phyloP scores from a whole-genome alignment of 2,797 vertebrate genomes.

The Loriculus beryllinus region DNA sequence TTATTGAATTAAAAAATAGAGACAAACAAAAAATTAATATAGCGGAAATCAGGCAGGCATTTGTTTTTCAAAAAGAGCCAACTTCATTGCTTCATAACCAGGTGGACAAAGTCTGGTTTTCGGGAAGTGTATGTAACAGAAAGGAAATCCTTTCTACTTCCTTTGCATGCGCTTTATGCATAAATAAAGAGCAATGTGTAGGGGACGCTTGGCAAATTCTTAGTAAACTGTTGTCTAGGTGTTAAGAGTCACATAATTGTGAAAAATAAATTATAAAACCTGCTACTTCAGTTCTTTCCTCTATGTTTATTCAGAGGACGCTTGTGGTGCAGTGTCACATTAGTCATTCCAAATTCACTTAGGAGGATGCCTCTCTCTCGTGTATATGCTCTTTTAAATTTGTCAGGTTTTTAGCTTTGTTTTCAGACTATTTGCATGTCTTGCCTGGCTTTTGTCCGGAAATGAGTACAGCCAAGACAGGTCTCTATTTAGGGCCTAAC shows the following conservation, averaged over 20 bases:
- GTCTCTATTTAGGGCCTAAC: conserved; percentile 16
- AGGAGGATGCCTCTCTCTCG: background rate
- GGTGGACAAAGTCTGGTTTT: conserved; percentile 40
- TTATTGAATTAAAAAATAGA: background rate
- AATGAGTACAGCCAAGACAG: background rate
- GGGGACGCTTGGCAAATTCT: background rate
- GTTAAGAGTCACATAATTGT: background rate
- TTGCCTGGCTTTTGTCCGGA: background rate
- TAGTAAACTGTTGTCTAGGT: background rate
- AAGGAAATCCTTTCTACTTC: conserved; percentile 61
- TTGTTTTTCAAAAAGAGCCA: conserved; percentile 36
- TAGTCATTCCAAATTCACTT: background rate
- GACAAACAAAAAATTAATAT: background rate
- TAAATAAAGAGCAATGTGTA: background rate
- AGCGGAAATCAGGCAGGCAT: background rate
- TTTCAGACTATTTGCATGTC: background rate
- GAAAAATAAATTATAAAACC: background rate
- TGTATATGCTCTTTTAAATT: background rate
- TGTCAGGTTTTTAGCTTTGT: background rate
- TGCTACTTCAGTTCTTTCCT: background rate
- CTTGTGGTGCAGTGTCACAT: background rate
- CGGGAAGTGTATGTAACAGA: conserved; percentile 48
- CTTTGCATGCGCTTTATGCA: background rate
- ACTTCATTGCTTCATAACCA: conserved; percentile 45
- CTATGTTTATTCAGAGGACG: background rate